Conservation (phyloP, 1,140 invertebrate species). For the Ectropis grisescens region DNA sequence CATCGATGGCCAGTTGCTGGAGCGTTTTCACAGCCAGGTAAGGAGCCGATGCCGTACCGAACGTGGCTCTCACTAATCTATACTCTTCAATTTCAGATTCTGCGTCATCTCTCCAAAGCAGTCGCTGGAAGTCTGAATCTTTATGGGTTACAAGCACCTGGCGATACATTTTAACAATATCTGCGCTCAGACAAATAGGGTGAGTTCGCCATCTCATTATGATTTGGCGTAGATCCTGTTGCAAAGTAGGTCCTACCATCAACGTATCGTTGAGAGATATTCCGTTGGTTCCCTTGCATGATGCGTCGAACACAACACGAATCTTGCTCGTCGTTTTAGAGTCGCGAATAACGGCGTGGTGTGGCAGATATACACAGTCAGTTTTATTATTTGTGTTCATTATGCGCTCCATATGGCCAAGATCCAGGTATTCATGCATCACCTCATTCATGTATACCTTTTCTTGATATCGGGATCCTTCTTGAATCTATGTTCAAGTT, state of each 20-base stretch:
- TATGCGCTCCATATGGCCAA: constrained; percentile 11
- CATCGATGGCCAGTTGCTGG: neutral
- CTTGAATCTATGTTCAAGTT: constrained; percentile 5
- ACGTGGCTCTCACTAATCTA: neutral
- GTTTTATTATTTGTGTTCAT: constrained; percentile 3
- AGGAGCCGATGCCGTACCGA: constrained; percentile 3
- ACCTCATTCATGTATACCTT: constrained; percentile 8
- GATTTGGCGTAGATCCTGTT: constrained; percentile 3
- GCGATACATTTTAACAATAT: constrained; percentile 10
- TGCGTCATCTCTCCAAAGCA: constrained; percentile 3
- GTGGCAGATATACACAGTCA: constrained; percentile 2
- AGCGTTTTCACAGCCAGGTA: constrained; percentile 4
- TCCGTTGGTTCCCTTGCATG: neutral
- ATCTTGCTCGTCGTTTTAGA: constrained; percentile 2
- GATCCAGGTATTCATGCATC: constrained; percentile 11
- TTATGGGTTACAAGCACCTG: neutral
- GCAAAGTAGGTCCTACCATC: constrained; percentile 4
- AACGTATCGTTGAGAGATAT: constrained; percentile 3
- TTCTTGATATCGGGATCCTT: constrained; percentile 4
- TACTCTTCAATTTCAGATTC: constrained; percentile 2
- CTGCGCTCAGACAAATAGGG: constrained; percentile 1
- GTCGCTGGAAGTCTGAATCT: constrained; percentile 1
- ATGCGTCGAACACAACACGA: constrained; percentile 4
- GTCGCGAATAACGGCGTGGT: constrained; percentile 1
- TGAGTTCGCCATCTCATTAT: constrained; percentile 9